Evolutionary conservation across 2,113 vertebrate genomes (phyloP).

Genomic region (Pyxicephalus adspersus): DNA sequence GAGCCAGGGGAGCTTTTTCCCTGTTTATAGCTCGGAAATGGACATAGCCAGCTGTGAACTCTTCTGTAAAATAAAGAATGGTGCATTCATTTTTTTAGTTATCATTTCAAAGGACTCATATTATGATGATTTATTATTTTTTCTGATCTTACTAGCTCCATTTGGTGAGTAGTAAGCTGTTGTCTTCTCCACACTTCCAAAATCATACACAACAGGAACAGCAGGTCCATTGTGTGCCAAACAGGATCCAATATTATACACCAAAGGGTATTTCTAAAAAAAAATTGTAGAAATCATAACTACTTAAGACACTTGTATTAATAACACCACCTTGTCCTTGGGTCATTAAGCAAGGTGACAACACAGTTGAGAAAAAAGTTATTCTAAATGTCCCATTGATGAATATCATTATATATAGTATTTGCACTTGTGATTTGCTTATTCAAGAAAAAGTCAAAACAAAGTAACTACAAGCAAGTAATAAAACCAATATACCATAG

Average conservation of each 20-base stretch:
- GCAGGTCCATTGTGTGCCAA: conserved; percentile 27
- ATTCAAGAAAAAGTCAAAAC: no score
- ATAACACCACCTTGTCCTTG: no score
- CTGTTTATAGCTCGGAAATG: conserved; percentile 64
- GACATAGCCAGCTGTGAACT: conserved; percentile 61
- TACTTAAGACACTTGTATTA: no score
- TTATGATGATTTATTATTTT: not conserved
- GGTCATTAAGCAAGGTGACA: no score
- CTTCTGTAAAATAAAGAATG: conserved; percentile 9
- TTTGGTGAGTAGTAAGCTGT: conserved; percentile 11
- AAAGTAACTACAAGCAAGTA: no score
- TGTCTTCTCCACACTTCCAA: conserved; percentile 22
- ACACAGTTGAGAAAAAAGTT: no score
- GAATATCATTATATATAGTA: no score
- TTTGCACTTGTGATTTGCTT: no score
- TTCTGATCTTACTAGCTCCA: conserved; percentile 1
- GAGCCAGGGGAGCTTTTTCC: conserved; percentile 60
- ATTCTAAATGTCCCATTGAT: no score
- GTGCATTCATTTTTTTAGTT: not conserved
- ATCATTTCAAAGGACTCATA: no score
- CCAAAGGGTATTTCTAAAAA: conserved; percentile 27
- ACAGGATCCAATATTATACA: conserved; percentile 3
- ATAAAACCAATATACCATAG: no score
- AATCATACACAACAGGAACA: conserved; percentile 28
- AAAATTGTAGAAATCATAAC: no score